Base-by-base conservation (phyloP, 2,113 vertebrate genomes). In the Mohoua ochrocephala region DNA sequence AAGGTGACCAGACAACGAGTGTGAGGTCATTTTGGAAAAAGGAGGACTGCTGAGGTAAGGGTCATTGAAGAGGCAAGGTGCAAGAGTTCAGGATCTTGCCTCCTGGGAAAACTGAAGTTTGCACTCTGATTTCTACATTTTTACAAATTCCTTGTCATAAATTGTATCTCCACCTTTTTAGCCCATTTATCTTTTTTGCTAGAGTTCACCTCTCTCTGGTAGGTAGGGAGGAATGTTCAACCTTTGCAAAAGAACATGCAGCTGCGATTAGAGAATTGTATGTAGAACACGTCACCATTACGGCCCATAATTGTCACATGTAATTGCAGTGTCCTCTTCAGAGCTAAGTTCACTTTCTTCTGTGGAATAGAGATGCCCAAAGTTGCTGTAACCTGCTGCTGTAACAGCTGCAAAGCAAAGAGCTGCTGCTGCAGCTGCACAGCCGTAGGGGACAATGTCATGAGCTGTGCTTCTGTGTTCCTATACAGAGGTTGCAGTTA, bases 21-120 rank as follows among this genome's bases (percentile, higher is more conserved):
- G 97, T 97, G 97, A 98, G 97, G 97, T 98, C 97, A 97, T 96
- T 94, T 93, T 79, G 83, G 96, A 97, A 97, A 97, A 93, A 98
- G 91, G 64, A 88, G 89, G 93, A 98, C 97, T 96, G 95, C 67
- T 91, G 91, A 97, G 71, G 80, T 97, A 96, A 97, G 96, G 98
- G 98, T 98, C 98, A 98, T 50, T 88, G 90, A 98, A 97, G 88
- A 98, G 98, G 97, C 98, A 99, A 95, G 97, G 96, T 98, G 97
- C 98, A 98, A 97, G 98, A 98, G 98, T 99, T 98, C 98, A 99
- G 75, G 77, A 89, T 89, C 84, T 79, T 82, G 74, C 53, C 92
- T 95, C 23, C 87, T 96, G 83, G 80, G 63, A 96, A 95, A 86
- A 93, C 19, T 35, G 10, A 93, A 76, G 60, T 80, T 96, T 95